phyloP scores from a whole-genome alignment of 2,113 vertebrate genomes.

The Callorhinus ursinus region DNA sequence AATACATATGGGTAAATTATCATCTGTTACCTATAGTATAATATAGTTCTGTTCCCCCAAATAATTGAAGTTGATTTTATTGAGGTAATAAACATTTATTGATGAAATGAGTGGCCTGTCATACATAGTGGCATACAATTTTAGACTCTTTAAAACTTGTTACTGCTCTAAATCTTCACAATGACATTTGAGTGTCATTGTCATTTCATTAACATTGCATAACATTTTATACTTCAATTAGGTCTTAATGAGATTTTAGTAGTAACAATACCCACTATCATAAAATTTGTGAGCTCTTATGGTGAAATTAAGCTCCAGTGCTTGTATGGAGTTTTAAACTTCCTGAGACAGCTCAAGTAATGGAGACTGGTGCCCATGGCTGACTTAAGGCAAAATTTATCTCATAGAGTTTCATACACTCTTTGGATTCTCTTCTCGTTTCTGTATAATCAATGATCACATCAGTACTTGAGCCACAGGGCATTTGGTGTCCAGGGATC shows the following conservation, averaged over 20 bases:
- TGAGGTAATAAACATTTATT: constrained; percentile 78
- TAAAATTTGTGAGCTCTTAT: constrained; percentile 7
- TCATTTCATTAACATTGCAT: constrained; percentile 70
- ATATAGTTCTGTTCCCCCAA: background rate
- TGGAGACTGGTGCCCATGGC: background rate
- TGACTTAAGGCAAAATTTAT: background rate
- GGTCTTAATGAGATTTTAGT: constrained; percentile 75
- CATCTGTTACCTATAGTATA: background rate
- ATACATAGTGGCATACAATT: constrained; percentile 62
- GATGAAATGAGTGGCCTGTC: constrained; percentile 67
- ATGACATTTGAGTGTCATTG: constrained; percentile 56
- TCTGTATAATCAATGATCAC: background rate
- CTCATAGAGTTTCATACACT: background rate
- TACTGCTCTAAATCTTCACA: constrained; percentile 76
- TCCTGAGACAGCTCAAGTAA: background rate
- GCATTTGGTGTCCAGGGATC: background rate
- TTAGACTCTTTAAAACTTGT: constrained; percentile 36
- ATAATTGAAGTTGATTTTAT: constrained; percentile 50
- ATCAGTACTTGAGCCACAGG: background rate
- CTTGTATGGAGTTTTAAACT: background rate
- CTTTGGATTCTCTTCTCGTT: background rate
- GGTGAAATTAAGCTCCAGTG: constrained; percentile 36
- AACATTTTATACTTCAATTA: constrained; percentile 65
- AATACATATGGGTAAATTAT: background rate
- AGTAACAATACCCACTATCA: background rate